Conservation (phyloP, 2,113 vertebrate species). For the Grantiella picta region DNA sequence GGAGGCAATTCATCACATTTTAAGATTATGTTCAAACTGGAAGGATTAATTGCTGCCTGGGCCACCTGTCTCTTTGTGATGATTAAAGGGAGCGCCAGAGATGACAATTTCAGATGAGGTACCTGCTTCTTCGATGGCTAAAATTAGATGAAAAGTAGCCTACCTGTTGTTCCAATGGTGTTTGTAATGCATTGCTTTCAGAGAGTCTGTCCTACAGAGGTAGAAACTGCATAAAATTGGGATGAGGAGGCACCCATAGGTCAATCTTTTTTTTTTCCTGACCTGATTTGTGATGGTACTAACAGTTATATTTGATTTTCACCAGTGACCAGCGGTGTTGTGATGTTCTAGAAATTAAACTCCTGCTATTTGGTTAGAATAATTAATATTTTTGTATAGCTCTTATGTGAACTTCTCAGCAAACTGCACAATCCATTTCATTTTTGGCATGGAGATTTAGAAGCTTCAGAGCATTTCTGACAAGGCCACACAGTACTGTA, state of each 20-base stretch:
- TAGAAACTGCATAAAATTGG: background rate
- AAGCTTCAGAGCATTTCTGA: background rate
- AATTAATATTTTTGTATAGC: background rate
- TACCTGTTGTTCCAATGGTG: background rate
- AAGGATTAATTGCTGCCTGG: conserved; percentile 30
- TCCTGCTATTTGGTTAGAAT: background rate
- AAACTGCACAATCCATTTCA: background rate
- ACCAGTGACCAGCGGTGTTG: background rate
- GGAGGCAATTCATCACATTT: background rate
- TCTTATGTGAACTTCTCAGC: background rate
- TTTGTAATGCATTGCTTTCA: background rate
- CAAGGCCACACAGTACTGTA: background rate
- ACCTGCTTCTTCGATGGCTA: background rate
- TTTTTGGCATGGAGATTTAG: background rate
- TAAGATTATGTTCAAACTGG: background rate
- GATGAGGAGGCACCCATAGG: background rate
- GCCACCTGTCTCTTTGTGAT: conserved; percentile 3
- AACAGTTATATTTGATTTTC: background rate
- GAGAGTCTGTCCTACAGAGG: background rate
- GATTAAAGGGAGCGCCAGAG: background rate
- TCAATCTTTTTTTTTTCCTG: background rate
- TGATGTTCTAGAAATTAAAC: background rate
- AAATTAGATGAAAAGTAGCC: background rate
- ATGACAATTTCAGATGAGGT: background rate
- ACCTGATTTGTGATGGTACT: background rate